phyloP scores from a whole-genome alignment of 2,888 invertebrate species.

The Drosophila ustulata region DNA sequence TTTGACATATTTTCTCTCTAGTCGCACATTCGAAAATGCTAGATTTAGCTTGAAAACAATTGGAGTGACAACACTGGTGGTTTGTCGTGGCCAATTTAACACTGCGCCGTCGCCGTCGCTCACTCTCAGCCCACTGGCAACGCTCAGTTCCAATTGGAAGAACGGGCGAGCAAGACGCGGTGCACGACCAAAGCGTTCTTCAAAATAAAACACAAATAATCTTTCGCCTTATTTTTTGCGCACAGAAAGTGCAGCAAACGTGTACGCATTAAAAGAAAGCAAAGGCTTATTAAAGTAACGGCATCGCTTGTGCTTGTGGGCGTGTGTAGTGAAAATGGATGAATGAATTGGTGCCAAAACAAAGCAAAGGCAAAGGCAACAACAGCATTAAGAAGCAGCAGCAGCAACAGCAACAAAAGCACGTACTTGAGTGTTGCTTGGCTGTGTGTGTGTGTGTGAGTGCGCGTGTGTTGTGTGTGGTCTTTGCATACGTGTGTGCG shows the following conservation, averaged over 20 bases:
- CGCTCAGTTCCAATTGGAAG: constrained; percentile 70
- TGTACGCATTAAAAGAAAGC: constrained; percentile 51
- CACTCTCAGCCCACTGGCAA: constrained; percentile 45
- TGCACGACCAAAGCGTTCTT: constrained; percentile 46
- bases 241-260: constrained; percentile 38
- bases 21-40: neutral
- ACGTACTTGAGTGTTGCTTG: constrained; percentile 64
- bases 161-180: constrained; percentile 68
- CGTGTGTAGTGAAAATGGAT: constrained; percentile 38
- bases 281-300: constrained; percentile 33
- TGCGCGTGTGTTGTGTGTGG: constrained; percentile 23
- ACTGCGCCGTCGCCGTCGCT: constrained; percentile 63
- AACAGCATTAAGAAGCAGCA: constrained; percentile 33
- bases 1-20: neutral
- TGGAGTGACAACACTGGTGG: constrained; percentile 35
- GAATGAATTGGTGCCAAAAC: constrained; percentile 55
- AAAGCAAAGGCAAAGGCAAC: constrained; percentile 37
- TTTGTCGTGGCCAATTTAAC: constrained; percentile 40
- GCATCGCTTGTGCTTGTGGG: constrained; percentile 33
- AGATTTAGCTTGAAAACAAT: constrained; percentile 34
- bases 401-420: constrained; percentile 52
- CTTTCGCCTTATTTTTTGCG: constrained; percentile 50
- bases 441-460: constrained; percentile 25
- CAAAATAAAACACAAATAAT: constrained; percentile 50
- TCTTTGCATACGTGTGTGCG: constrained; percentile 38